These are phyloP conservation scores for Spisula solida DNA, from an alignment of 2,888 invertebrate genomes.

Conservation along the genomic window DNA sequence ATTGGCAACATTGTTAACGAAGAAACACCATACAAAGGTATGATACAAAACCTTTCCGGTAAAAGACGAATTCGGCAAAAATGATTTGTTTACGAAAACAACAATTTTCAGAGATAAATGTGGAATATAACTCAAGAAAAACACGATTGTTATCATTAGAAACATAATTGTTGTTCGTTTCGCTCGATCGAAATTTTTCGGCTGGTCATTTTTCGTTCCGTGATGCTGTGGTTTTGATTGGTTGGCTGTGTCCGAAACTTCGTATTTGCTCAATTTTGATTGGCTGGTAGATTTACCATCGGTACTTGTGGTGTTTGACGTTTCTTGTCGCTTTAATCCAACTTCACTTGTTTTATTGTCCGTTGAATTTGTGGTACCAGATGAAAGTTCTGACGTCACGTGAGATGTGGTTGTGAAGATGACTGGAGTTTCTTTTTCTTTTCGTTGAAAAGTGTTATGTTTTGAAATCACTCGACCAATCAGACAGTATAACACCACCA, in stretches of 20 bases:
- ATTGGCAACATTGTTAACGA: conserved; percentile 79
- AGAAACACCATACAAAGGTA: conserved; percentile 78
- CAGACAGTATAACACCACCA: conserved; percentile 71
- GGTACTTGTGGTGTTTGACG: background rate
- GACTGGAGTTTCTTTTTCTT: background rate
- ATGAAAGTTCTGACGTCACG: conserved; percentile 31
- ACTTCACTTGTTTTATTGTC: background rate
- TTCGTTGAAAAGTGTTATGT: conserved; percentile 31
- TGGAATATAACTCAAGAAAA: conserved; percentile 79
- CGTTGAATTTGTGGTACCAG: background rate
- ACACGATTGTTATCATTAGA: conserved; percentile 76
- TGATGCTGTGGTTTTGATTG: background rate
- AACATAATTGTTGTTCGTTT: conserved; percentile 77
- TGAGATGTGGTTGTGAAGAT: background rate
- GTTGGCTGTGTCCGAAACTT: background rate
- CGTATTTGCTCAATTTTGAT: background rate
- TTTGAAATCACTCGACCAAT: conserved; percentile 63
- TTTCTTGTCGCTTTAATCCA: too few relatives aligned
- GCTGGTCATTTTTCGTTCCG: background rate
- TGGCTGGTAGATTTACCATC: background rate
- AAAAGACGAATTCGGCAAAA: conserved; percentile 65
- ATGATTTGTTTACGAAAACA: conserved; percentile 70
- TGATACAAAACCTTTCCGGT: conserved; percentile 71
- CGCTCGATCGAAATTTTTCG: conserved; percentile 16
- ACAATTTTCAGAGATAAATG: conserved; percentile 73